Base-by-base conservation (phyloP, 1,140 invertebrate species). In the Drosophila pseudoananassae region DNA sequence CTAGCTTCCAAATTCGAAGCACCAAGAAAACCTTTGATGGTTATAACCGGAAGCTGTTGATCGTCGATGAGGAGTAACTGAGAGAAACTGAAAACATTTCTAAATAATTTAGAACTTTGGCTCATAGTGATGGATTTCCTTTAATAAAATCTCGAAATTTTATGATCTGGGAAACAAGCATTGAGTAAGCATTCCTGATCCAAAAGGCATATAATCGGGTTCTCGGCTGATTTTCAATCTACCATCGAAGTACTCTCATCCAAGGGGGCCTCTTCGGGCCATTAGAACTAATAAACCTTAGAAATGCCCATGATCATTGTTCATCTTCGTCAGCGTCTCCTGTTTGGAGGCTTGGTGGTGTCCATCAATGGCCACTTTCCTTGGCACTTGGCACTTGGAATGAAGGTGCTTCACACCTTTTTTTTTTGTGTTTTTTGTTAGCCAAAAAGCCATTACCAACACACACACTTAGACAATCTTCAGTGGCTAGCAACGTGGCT, bases 401-500 rank as follows among this genome's bases (percentile, higher is more conserved):
- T n/a, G 33, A 10, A 17, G 15, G 40, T 43, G 14, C 31, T 55
- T 65, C 60, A 52, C 43, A 64, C 58, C 71, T 75, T 40, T 49
- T 27, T 7, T 27, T 0, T 27, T 7, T 50, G 59, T 64, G 9
- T 31, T 31, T 61, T 51, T 59, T 57, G 51, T 36, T 36, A 12
- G 58, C 69, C 59, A 65, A 66, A 43, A 74, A 75, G 40, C 61
- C 69, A 87, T 66, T 66, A 74, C 63, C 63, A 78, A 66, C 49
- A 66, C 23, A 61, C 80, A 66, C 17, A 20, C 20, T n/a, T n/a
- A n/a, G n/a, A 78, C 69, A 63, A 78, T 69, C 66, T n/a, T n/a
- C n/a, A n/a, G n/a, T n/a, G n/a, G n/a, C n/a, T 38, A 31, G 10
- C 80, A 83, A 66, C 73, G 72, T 84, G 74, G 77, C 82, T 85